Conservation (phyloP, 2,113 vertebrate species). For the Poeciliopsis turrubarensis region DNA sequence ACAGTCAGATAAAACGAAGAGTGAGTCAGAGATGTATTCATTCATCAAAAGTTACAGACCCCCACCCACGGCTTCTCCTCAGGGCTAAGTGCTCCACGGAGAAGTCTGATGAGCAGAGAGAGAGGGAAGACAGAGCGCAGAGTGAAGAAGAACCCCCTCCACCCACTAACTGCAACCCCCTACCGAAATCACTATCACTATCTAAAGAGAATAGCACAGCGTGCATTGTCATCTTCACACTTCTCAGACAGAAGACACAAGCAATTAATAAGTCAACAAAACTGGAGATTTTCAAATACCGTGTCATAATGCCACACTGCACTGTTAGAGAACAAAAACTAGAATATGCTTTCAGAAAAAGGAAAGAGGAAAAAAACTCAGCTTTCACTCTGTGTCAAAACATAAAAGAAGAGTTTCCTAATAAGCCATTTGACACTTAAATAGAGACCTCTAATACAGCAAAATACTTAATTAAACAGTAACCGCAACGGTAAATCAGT, state of each 20-base stretch:
- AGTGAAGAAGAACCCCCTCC: constrained; percentile 48
- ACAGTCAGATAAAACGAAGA: constrained; percentile 77
- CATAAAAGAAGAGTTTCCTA: constrained; percentile 43
- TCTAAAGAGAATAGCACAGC: constrained; percentile 76
- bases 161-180: constrained; percentile 43
- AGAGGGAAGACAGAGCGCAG: constrained; percentile 30
- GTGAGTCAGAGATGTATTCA: constrained; percentile 78
- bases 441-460: constrained; percentile 51
- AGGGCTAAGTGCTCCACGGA: constrained; percentile 77
- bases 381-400: constrained; percentile 48
- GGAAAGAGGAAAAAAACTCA: constrained; percentile 8
- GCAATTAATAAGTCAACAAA: constrained; percentile 82
- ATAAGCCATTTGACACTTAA: constrained; percentile 60
- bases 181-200: constrained; percentile 55
- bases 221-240: constrained; percentile 71
- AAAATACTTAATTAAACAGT: constrained; percentile 63
- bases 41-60: constrained; percentile 84
- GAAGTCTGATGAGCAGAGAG: constrained; percentile 71
- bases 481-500: constrained; percentile 31
- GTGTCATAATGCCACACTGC: constrained; percentile 45
- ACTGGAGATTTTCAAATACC: constrained; percentile 60
- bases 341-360: constrained; percentile 44
- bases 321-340: constrained; percentile 45
- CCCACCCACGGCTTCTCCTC: constrained; percentile 79
- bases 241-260: constrained; percentile 71